phyloP scores from a whole-genome alignment of 2,113 vertebrate species.

The Haliaeetus leucogaster region DNA sequence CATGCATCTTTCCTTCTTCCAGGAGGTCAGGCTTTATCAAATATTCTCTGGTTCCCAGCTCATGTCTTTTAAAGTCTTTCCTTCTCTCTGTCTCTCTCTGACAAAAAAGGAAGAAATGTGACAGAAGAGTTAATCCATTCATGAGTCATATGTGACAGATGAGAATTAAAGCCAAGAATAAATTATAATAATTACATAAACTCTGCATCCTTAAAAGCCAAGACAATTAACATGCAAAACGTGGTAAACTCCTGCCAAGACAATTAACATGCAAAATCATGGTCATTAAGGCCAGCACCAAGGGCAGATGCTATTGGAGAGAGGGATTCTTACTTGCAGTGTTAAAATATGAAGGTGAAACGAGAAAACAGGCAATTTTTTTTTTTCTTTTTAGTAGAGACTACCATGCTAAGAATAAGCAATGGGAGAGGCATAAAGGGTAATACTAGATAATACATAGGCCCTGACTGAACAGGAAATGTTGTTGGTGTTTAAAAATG shows the following conservation, averaged over 20 bases:
- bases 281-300: neutral
- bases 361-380: neutral
- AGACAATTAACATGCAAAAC: constrained; percentile 31
- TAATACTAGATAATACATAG: neutral
- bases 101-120: constrained; percentile 2
- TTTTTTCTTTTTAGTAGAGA: neutral
- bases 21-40: neutral
- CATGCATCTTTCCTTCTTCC: neutral
- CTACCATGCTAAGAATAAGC: neutral
- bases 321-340: neutral
- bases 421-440: neutral
- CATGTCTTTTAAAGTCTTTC: neutral
- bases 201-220: constrained; percentile 2
- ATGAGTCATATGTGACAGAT: constrained; percentile 39
- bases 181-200: constrained; percentile 55
- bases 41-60: neutral
- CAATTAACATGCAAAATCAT: constrained; percentile 40
- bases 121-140: constrained; percentile 29
- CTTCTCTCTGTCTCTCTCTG: neutral
- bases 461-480: neutral
- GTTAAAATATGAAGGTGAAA: neutral
- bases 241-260: neutral
- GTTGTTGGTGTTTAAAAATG: neutral
- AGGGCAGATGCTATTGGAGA: neutral
- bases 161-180: constrained; percentile 40